These are phyloP conservation scores for Maniola jurtina DNA, from an alignment of 1,140 invertebrate genomes.

Conservation along the genomic window DNA sequence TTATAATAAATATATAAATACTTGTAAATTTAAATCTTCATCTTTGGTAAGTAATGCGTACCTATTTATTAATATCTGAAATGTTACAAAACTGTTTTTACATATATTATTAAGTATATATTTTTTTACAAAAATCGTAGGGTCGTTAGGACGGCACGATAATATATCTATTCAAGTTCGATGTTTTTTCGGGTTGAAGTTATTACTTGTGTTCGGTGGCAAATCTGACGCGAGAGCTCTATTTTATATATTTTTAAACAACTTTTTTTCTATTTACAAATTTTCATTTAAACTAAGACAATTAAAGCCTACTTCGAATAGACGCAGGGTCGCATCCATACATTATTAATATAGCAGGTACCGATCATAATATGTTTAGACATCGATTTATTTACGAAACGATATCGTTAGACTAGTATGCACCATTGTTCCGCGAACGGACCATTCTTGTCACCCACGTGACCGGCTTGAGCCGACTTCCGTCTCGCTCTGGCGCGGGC, in stretches of 20 bases:
- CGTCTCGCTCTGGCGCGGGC: slow-evolving; percentile 33
- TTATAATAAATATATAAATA: slow-evolving; percentile 80
- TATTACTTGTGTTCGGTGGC: slow-evolving; percentile 46
- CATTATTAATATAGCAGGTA: slow-evolving; percentile 76
- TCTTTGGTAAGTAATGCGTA: slow-evolving; percentile 76
- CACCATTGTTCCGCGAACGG: slow-evolving; percentile 70
- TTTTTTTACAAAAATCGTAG: slow-evolving; percentile 79
- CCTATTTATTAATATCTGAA: slow-evolving; percentile 77
- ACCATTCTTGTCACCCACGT: slow-evolving; percentile 39
- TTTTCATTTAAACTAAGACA: slow-evolving; percentile 77
- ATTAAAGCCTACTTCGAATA: slow-evolving; percentile 77
- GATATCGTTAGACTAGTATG: slow-evolving; percentile 72
- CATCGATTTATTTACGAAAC: slow-evolving; percentile 61
- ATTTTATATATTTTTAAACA: slow-evolving; percentile 62
- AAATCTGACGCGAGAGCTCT: slow-evolving; percentile 54
- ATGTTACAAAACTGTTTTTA: slow-evolving; percentile 78
- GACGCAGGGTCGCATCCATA: slow-evolving; percentile 77
- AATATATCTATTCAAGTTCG: slow-evolving; percentile 77
- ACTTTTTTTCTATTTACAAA: slow-evolving; percentile 74
- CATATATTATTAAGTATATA: slow-evolving; percentile 76
- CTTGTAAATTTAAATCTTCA: slow-evolving; percentile 77
- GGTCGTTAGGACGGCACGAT: slow-evolving; percentile 78
- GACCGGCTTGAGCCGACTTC: slow-evolving; percentile 21
- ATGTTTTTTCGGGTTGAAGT: slow-evolving; percentile 68
- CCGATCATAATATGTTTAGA: slow-evolving; percentile 72